Conservation (phyloP, 2,888 invertebrate genomes). For the Orthosia incerta region DNA sequence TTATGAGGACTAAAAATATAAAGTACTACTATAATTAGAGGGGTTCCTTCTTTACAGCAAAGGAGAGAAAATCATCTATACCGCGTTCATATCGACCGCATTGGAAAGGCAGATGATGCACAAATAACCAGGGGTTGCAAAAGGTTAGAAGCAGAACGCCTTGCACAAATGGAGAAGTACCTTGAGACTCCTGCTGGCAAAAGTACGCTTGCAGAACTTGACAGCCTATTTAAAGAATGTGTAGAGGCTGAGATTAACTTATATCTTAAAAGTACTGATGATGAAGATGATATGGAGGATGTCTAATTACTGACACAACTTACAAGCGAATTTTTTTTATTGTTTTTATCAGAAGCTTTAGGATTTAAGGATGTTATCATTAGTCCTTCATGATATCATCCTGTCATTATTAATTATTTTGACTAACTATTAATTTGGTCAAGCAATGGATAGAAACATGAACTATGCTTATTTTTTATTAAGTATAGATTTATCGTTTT, state of each 20-base stretch:
- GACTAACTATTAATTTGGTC: neutral
- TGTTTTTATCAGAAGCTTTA: slow-evolving; percentile 5
- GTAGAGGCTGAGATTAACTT: slow-evolving; percentile 52
- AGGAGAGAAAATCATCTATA: slow-evolving; percentile 45
- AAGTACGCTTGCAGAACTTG: slow-evolving; percentile 36
- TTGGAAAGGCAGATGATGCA: slow-evolving; percentile 23
- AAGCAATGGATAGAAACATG: neutral
- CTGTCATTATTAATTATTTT: neutral
- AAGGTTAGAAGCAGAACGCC: slow-evolving; percentile 29
- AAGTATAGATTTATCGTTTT: neutral
- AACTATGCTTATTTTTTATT: neutral
- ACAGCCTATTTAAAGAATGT: slow-evolving; percentile 53
- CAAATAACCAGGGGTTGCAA: slow-evolving; percentile 31
- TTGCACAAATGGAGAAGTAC: slow-evolving; percentile 42
- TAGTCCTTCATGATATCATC: too few species aligned
- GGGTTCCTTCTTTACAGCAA: slow-evolving; percentile 37
- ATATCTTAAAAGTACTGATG: slow-evolving; percentile 47
- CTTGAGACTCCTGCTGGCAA: slow-evolving; percentile 34
- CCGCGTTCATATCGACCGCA: slow-evolving; percentile 45
- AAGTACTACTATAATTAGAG: neutral
- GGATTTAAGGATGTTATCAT: slow-evolving; percentile 1
- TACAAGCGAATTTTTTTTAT: neutral
- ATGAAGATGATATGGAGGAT: neutral
- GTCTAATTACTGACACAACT: slow-evolving; percentile 1
- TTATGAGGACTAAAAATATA: neutral